Evolutionary conservation across 2,888 invertebrate genomes (phyloP).

Genomic region (Yponomeuta cagnagella): DNA sequence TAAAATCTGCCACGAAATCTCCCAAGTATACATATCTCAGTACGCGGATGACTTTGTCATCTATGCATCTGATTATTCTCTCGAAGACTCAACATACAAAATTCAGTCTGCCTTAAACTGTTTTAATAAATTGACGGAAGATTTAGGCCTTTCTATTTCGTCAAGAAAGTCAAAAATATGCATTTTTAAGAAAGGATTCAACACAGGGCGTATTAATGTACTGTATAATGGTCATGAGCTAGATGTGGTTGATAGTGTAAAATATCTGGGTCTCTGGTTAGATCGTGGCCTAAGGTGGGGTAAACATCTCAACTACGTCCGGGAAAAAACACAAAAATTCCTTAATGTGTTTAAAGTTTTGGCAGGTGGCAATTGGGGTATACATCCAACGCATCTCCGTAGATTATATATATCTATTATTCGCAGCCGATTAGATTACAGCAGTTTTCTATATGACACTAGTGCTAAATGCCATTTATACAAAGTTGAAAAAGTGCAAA

Average conservation of each 20-base stretch:
- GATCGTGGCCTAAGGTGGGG: slow-evolving; percentile 12
- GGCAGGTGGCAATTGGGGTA: background rate
- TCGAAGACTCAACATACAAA: background rate
- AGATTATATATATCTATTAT: slow-evolving; percentile 11
- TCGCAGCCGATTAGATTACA: slow-evolving; percentile 1
- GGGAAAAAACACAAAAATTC: slow-evolving; percentile 7
- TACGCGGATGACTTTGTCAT: slow-evolving; percentile 13
- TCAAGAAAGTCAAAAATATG: background rate
- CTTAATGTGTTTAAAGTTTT: slow-evolving; percentile 6
- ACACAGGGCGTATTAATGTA: background rate
- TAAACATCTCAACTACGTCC: slow-evolving; percentile 10
- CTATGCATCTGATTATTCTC: slow-evolving; percentile 1
- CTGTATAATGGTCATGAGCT: background rate
- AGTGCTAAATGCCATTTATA: background rate
- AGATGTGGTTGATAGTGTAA: slow-evolving; percentile 1
- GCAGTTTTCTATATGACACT: background rate
- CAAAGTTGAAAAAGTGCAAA: slow-evolving; percentile 6
- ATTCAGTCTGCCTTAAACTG: slow-evolving; percentile 1
- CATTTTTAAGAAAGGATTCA: slow-evolving; percentile 2
- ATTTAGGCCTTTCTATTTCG: slow-evolving; percentile 1
- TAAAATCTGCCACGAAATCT: no score
- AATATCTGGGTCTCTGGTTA: slow-evolving; percentile 12
- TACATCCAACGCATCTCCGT: background rate
- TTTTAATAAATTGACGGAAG: background rate
- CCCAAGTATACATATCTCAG: slow-evolving; percentile 5